Evolutionary conservation across 2,113 vertebrate genomes (phyloP).

Genomic region (Lonchura striata): DNA sequence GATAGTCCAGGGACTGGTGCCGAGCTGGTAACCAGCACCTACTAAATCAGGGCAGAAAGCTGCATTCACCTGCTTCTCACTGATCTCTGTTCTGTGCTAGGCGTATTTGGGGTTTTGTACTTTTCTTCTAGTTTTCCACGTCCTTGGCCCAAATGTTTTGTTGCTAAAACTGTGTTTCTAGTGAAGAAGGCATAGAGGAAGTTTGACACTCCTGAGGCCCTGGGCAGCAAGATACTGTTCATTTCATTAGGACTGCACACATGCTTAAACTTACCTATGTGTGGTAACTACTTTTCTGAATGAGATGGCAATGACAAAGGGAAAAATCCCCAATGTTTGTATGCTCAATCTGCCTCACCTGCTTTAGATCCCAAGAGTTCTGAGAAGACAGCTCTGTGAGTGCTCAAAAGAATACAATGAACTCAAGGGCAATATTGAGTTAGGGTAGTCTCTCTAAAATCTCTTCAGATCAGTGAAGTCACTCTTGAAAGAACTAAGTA

Average conservation of each 20-base stretch:
- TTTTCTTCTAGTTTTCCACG: neutral
- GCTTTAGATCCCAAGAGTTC: neutral
- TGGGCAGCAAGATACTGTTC: neutral
- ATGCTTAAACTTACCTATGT: neutral
- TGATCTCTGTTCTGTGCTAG: neutral
- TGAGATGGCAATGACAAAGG: neutral
- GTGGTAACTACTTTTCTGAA: neutral
- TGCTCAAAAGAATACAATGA: neutral
- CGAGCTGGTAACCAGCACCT: neutral
- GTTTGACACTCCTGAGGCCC: neutral
- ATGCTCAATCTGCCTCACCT: neutral
- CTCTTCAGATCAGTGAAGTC: neutral
- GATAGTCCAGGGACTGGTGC: neutral
- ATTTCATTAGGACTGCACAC: neutral
- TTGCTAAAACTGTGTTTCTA: neutral
- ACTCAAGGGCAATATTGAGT: neutral
- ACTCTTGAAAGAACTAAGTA: neutral
- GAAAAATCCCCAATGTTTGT: rapidly evolving
- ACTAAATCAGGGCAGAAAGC: neutral
- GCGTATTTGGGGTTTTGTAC: neutral
- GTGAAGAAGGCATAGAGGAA: neutral
- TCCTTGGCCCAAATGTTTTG: neutral
- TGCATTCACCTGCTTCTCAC: neutral
- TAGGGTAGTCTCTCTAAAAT: neutral
- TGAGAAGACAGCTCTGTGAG: neutral